A percentile compares a stretch with the other conserved stretches of the same genome.
phyloP scores from a whole-genome alignment of 2,888 invertebrate species.

The Neocrepidodera transversa region DNA sequence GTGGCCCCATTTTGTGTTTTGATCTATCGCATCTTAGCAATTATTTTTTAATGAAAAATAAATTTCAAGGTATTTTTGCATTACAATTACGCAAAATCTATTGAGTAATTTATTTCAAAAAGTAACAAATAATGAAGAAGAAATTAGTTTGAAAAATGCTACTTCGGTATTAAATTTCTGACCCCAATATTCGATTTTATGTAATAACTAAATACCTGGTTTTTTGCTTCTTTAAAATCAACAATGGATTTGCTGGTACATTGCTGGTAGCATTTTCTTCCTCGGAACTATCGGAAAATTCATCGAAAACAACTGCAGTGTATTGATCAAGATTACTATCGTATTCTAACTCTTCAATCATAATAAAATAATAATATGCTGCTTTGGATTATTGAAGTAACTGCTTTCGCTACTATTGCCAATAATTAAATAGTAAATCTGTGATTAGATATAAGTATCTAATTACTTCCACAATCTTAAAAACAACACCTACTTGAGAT shows the following conservation, averaged over 20 bases:
- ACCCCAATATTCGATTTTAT: too few relatives aligned
- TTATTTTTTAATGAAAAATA: too few relatives aligned
- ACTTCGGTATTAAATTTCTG: too few relatives aligned
- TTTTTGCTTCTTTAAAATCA: slow-evolving; percentile 40
- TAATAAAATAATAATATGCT: not conserved
- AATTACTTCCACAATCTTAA: slow-evolving; percentile 6
- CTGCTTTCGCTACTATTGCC: not conserved
- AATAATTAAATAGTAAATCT: not conserved
- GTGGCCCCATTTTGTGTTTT: too few relatives aligned
- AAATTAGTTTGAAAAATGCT: too few relatives aligned
- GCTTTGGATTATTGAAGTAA: not conserved
- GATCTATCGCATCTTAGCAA: too few relatives aligned
- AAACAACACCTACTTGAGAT: not conserved
- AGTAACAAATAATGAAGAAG: too few relatives aligned
- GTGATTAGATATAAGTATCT: slow-evolving; percentile 12
- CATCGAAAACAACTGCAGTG: slow-evolving; percentile 42
- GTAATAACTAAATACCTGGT: too few relatives aligned
- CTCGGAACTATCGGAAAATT: slow-evolving; percentile 41
- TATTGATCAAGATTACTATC: slow-evolving; percentile 40
- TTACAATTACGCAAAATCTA: too few relatives aligned
- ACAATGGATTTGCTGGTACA: slow-evolving; percentile 32
- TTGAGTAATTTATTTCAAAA: too few relatives aligned
- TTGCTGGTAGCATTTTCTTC: slow-evolving; percentile 31
- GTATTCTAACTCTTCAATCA: slow-evolving; percentile 39
- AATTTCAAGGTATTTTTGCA: too few relatives aligned